Percentiles rank a stretch among this genome's conserved stretches.
Evolutionary conservation across 2,113 vertebrate genomes (phyloP).

Genomic region (Brachirus orientalis): DNA sequence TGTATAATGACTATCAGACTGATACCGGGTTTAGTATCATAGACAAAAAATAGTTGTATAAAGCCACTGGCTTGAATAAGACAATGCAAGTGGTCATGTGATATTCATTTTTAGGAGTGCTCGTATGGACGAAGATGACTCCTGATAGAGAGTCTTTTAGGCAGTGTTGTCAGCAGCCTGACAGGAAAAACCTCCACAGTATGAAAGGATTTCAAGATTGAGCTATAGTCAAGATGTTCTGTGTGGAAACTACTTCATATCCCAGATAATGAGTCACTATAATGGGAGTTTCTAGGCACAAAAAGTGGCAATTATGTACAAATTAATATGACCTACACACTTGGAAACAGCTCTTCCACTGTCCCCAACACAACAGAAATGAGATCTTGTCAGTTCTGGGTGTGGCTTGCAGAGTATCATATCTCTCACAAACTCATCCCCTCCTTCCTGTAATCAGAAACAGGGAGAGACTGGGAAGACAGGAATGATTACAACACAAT

Average conservation of each 20-base stretch:
- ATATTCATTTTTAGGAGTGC: background rate
- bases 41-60: background rate
- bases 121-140: background rate
- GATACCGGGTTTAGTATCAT: too few relatives aligned
- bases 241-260: too few relatives aligned
- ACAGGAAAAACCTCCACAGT: background rate
- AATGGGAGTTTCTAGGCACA: background rate
- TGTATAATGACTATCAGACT: too few relatives aligned
- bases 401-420: constrained; percentile 60
- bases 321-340: background rate
- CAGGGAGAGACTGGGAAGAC: background rate
- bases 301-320: background rate
- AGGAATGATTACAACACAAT: background rate
- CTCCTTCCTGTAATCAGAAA: constrained; percentile 51
- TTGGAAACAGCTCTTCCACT: background rate
- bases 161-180: background rate
- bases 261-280: background rate
- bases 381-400: constrained; percentile 69
- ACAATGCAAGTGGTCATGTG: background rate
- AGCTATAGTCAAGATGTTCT: too few relatives aligned
- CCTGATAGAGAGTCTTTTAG: background rate
- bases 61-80: background rate
- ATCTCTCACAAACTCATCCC: constrained; percentile 49
- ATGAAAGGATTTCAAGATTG: background rate
- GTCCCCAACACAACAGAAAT: constrained; percentile 40